Evolutionary conservation across 1,140 invertebrate species (phyloP).

Genomic region (Drosophila baimaii): DNA sequence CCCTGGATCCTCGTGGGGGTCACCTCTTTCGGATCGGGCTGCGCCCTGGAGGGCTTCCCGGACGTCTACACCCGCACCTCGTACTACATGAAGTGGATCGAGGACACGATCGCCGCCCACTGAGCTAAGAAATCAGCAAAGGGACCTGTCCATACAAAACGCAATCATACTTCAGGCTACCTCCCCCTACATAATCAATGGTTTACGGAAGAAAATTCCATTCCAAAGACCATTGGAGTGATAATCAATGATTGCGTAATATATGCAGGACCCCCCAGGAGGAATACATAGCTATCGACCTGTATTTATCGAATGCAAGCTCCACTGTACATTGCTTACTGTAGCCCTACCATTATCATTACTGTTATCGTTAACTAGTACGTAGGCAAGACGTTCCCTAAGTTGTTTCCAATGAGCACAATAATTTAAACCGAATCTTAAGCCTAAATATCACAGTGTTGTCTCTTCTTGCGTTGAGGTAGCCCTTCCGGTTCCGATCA

Average conservation of each 20-base stretch:
- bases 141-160: neutral
- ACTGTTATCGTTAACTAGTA: slow-evolving; percentile 56
- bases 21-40: slow-evolving; percentile 95
- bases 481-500: slow-evolving; percentile 10
- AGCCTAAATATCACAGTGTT: slow-evolving; percentile 71
- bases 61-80: slow-evolving; percentile 94
- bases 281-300: slow-evolving; percentile 38
- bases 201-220: neutral
- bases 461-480: slow-evolving; percentile 47
- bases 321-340: slow-evolving; percentile 63
- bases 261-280: neutral
- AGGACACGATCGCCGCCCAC: slow-evolving; percentile 84
- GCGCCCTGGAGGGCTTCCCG: slow-evolving; percentile 92
- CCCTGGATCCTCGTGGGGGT: slow-evolving; percentile 94
- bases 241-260: slow-evolving; percentile 1
- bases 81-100: slow-evolving; percentile 94
- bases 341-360: slow-evolving; percentile 60
- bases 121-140: slow-evolving; percentile 26
- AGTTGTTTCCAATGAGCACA: slow-evolving; percentile 76
- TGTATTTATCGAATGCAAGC: slow-evolving; percentile 66
- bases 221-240: slow-evolving; percentile 1
- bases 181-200: slow-evolving; percentile 11
- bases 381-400: slow-evolving; percentile 74
- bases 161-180: slow-evolving; percentile 11
- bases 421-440: slow-evolving; percentile 77